These are phyloP conservation scores for Sylvilagus floridanus DNA, from an alignment of 2,797 vertebrate genomes.

Conservation along the genomic window DNA sequence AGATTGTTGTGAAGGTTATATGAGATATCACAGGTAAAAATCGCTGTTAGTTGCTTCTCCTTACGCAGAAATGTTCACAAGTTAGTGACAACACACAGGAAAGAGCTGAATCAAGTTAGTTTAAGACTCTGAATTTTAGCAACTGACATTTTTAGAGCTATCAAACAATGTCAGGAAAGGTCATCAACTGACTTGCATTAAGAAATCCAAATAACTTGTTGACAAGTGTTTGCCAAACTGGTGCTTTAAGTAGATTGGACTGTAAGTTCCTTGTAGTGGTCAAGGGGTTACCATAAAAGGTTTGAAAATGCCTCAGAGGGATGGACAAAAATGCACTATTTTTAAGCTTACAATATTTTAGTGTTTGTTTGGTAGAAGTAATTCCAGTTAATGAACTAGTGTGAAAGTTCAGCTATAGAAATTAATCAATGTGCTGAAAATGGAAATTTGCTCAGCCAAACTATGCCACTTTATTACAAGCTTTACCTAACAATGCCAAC, in stretches of 20 bases:
- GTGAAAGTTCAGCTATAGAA: slow-evolving; percentile 72
- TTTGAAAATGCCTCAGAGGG: slow-evolving; percentile 59
- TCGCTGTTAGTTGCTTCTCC: background rate
- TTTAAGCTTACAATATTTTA: slow-evolving; percentile 75
- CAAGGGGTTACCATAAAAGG: slow-evolving; percentile 73
- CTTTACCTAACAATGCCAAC: slow-evolving; percentile 76
- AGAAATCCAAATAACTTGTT: slow-evolving; percentile 65
- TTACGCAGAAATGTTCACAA: slow-evolving; percentile 27
- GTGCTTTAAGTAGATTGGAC: background rate
- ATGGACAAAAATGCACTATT: slow-evolving; percentile 71
- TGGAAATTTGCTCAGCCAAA: slow-evolving; percentile 68
- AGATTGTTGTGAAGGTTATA: background rate
- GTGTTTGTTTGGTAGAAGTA: slow-evolving; percentile 74
- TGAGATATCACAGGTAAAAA: background rate
- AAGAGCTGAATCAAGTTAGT: background rate
- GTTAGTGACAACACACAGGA: slow-evolving; percentile 7
- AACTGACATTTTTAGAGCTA: slow-evolving; percentile 43
- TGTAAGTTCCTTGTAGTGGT: slow-evolving; percentile 20
- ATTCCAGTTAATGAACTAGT: slow-evolving; percentile 73
- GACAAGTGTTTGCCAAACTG: slow-evolving; percentile 40
- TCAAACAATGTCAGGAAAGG: slow-evolving; percentile 24
- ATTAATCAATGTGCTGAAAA: slow-evolving; percentile 71
- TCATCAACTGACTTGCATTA: background rate
- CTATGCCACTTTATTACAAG: slow-evolving; percentile 54
- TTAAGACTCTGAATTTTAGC: slow-evolving; percentile 48